Percentiles rank a stretch among this genome's conserved stretches.
Evolutionary conservation across 2,888 invertebrate genomes (phyloP).

Genomic region (Tipula unca): DNA sequence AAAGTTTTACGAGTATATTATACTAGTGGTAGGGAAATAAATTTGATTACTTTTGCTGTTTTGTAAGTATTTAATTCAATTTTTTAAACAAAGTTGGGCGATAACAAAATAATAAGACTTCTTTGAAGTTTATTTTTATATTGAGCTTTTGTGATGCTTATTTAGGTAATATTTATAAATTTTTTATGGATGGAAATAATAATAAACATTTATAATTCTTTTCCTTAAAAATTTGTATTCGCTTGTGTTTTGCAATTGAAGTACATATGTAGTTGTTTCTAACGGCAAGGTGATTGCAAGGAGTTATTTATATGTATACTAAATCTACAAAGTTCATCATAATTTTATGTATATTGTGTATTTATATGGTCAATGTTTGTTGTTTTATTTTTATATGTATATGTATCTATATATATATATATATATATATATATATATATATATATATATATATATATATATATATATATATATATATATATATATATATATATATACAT

Average conservation of each 20-base stretch:
- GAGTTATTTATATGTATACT: neutral
- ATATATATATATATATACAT: no score
- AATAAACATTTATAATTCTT: neutral
- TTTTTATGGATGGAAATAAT: neutral
- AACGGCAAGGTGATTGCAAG: neutral
- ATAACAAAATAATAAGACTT: neutral
- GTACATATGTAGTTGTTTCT: neutral
- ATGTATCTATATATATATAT: no score
- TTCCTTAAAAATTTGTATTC: neutral
- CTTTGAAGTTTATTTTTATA: neutral
- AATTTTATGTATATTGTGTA: neutral
- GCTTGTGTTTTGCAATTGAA: no score
- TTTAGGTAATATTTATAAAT: neutral
- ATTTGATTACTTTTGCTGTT: neutral
- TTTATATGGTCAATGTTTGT: neutral
- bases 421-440: no score
- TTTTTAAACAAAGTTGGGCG: neutral
- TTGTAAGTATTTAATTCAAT: neutral
- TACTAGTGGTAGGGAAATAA: no score
- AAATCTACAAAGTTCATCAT: neutral
- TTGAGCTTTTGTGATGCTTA: neutral
- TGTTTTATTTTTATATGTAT: neutral
- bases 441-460: no score
- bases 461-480: no score
- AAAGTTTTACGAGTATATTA: neutral